These are phyloP conservation scores for Apaloderma vittatum DNA, from an alignment of 2,113 vertebrate species.

Conservation along the genomic window DNA sequence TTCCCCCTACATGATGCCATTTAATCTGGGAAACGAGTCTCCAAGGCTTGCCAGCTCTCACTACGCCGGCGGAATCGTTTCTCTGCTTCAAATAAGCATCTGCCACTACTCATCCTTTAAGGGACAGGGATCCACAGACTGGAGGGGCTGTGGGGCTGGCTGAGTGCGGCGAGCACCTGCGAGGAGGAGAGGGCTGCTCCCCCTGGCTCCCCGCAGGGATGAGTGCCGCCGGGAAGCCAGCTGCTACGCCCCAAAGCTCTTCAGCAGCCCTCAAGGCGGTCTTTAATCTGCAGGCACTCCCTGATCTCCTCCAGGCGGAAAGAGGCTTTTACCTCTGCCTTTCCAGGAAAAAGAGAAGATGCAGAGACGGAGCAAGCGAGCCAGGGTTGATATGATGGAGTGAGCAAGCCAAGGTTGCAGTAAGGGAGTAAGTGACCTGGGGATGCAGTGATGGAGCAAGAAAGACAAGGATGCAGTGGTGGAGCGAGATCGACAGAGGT, in stretches of 20 bases:
- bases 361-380: neutral
- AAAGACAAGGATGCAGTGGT: rapidly evolving
- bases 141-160: neutral
- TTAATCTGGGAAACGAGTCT: neutral
- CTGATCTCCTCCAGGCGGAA: constrained; percentile 6
- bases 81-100: constrained; percentile 14
- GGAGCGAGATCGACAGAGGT: no score
- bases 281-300: constrained; percentile 13
- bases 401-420: rapidly evolving
- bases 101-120: constrained; percentile 1
- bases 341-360: neutral
- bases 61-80: neutral
- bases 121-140: constrained; percentile 1
- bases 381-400: neutral
- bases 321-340: neutral
- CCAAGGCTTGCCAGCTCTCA: neutral
- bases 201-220: neutral
- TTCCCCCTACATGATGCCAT: neutral
- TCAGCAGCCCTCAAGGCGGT: constrained; percentile 11
- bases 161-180: neutral
- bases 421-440: rapidly evolving
- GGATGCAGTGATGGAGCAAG: neutral
- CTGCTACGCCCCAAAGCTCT: neutral
- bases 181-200: neutral
- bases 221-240: neutral